Base-by-base conservation (phyloP, 1,140 invertebrate genomes). In the Limonius californicus region DNA sequence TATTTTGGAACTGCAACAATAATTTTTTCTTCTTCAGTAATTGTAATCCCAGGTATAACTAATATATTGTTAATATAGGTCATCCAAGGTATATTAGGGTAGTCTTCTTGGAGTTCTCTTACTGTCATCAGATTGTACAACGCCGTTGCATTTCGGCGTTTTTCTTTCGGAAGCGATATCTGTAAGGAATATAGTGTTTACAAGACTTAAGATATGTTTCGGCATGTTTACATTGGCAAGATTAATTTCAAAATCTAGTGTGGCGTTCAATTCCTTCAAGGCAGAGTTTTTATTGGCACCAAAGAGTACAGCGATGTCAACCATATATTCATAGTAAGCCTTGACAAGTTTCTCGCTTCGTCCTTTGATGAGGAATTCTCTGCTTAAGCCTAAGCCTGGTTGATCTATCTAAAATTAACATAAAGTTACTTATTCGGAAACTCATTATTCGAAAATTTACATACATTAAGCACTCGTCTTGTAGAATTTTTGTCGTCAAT, bases 121-220 rank as follows among this genome's bases (percentile, higher is more conserved):
- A 97, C 79, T 0, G 87, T 91, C 85, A 94, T 94, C 12, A 91
- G 90, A 73, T 98, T 96, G 78, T 97, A 97, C 1, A 96, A 80
- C 60, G 89, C 87, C 1, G 92, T 90, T 1, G 91, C 91, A 76
- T 98, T 95, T 59, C 95, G 83, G 47, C 94, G 83, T 76, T 97
- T 90, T 76, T 98, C 94, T 27, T 27, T 27, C 9, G 23, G 23
- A 27, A 27, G 23, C 3, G 9, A 4, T 27, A 27, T 9, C 23
- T 27, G 3, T 4, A 27, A 27, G 23, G 9, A 27, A 3, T 3
- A 27, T 9, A 27, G 23, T 27, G 3, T 27, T 27, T n/a, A n/a
- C n/a, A n/a, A n/a, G n/a, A n/a, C n/a, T n/a, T n/a, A n/a, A n/a
- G 4, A 32, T 32, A 32, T 11, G 27, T 32, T 11, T 32, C 11